Percentiles rank a stretch among this genome's conserved stretches.
Evolutionary conservation across 2,888 invertebrate species (phyloP).

Genomic region (Hirudinaria manillensis): DNA sequence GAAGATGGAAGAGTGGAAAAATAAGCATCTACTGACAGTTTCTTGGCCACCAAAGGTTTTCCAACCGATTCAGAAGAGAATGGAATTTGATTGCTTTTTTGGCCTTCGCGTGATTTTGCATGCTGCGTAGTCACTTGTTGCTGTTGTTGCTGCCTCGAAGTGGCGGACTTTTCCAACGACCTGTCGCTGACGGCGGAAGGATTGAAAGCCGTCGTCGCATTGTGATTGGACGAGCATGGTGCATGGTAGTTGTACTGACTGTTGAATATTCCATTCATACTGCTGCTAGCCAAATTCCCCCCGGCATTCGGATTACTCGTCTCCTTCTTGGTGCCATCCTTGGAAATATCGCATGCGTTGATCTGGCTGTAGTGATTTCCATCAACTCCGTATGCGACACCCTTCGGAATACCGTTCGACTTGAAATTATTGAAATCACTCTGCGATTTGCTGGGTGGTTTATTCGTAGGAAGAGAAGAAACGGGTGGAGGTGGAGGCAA

Average conservation of each 20-base stretch:
- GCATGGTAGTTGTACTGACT: constrained; percentile 18
- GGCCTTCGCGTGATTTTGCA: not conserved
- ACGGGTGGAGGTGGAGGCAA: not conserved
- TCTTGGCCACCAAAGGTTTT: constrained; percentile 25
- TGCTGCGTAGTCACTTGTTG: not conserved
- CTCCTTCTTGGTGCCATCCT: not conserved
- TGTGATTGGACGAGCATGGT: constrained; percentile 1
- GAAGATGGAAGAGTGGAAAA: constrained; percentile 18
- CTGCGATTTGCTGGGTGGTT: not conserved
- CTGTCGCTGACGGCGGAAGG: constrained; percentile 26
- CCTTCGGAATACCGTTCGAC: not conserved
- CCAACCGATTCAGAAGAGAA: not conserved
- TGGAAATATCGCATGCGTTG: not conserved
- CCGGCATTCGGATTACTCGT: not conserved
- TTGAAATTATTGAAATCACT: constrained; percentile 1
- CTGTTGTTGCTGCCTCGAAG: constrained; percentile 5
- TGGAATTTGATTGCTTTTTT: constrained; percentile 13
- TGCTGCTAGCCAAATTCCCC: constrained; percentile 4
- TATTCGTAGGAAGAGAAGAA: not conserved
- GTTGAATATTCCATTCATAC: constrained; percentile 17
- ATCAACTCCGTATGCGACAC: constrained; percentile 2
- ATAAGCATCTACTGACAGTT: constrained; percentile 29
- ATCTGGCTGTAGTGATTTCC: not conserved
- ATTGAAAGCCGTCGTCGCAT: constrained; percentile 21
- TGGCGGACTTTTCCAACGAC: constrained; percentile 24